Conservation (phyloP, 2,113 vertebrate species). For the Carlito syrichta region DNA sequence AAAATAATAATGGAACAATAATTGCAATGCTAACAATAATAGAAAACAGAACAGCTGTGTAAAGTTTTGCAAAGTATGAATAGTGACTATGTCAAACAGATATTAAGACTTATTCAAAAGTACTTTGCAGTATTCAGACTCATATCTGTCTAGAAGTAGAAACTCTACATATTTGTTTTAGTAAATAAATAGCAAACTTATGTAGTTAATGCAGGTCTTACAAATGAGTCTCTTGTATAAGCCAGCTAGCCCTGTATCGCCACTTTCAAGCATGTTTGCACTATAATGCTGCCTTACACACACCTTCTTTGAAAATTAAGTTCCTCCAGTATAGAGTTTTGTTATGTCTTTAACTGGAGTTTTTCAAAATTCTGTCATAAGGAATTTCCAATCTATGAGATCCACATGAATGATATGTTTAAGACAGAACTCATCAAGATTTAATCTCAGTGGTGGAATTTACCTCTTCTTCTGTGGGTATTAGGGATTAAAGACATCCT, state of each 20-base stretch:
- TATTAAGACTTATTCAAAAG: not conserved
- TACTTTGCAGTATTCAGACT: not conserved
- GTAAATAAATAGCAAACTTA: not conserved
- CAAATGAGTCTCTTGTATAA: not conserved
- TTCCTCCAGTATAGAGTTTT: not conserved
- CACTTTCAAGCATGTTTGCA: not conserved
- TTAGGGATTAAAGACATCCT: not conserved
- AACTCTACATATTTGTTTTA: not conserved
- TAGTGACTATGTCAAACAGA: not conserved
- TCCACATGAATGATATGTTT: not conserved
- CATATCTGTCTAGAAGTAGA: not conserved
- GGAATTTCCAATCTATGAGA: not conserved
- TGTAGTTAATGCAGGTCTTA: not conserved
- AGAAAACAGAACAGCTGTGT: not conserved
- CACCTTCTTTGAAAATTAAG: not conserved
- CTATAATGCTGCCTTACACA: not conserved
- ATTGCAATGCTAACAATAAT: constrained; percentile 18
- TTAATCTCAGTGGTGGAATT: not conserved
- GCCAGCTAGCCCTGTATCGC: not conserved
- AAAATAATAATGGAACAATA: too few species aligned
- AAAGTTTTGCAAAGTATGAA: not conserved
- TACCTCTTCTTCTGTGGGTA: not conserved
- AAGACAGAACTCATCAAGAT: too few species aligned
- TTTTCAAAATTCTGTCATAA: not conserved
- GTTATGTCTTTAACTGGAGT: not conserved